Evolutionary conservation across 2,113 vertebrate species (phyloP), one percentile per base, ranked within the genome.

Genomic region (Tylochromis polylepis): DNA sequence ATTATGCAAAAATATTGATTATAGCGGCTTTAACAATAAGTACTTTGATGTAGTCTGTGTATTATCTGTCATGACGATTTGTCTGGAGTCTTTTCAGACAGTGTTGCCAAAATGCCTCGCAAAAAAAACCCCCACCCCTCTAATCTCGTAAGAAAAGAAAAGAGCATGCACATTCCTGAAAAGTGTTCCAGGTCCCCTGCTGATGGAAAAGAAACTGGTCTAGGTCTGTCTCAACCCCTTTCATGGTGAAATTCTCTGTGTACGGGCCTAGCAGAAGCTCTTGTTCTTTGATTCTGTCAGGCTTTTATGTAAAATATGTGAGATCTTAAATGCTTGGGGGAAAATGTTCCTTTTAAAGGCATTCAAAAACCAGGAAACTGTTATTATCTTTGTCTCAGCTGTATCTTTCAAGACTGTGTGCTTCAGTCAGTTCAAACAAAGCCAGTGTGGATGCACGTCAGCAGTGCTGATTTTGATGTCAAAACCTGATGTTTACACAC

Each of bases 291-390:
- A 83, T 81, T 83, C 72, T 67, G 59, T 57, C 46, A 27, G 4
- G 56, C 67, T 89, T 91, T 92, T 75, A 87, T 87, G 83, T 72
- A 57, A 89, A 86, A 87, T 72, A 38, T 90, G 78, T 81, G 59
- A 14, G 29, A 85, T 79, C 87, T 58, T 27, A 79, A 79, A 59
- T 78, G 57, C 82, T 87, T 57, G 51, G 70, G 22, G 80, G 70
- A 77, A 79, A 46, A 89, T 90, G 79, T 83, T 86, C 46, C 27
- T 51, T 89, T 90, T 81, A 57, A 67, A 87, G 59, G 46, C 27
- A 55, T 78, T 88, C 79, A 82, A 53, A 88, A 88, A 57, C 81
- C 38, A 59, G 43, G 59, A 31, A 43, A 58, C 3, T 5, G 56
- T 79, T 58, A 87, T 90, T 87, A 83, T 62, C 38, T 82, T 84